Evolutionary conservation across 2,113 vertebrate genomes (phyloP).

Genomic region (Tachycineta bicolor): DNA sequence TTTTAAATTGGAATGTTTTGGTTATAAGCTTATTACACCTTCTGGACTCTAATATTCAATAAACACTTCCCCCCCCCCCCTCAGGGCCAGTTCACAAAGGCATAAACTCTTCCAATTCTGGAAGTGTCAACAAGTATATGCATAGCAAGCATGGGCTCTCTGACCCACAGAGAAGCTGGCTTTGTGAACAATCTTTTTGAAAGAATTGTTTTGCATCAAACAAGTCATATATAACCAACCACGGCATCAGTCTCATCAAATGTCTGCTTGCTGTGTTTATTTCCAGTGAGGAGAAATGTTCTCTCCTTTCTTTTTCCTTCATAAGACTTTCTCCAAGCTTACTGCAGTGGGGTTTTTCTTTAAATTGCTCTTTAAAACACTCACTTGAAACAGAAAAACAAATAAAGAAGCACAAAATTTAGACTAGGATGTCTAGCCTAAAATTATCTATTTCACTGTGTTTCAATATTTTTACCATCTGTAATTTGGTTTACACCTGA

Average conservation of each 20-base stretch:
- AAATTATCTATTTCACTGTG: neutral
- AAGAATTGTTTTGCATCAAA: neutral
- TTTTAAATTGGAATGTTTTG: neutral
- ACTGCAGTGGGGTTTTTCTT: neutral
- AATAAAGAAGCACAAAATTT: neutral
- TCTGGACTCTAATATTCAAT: neutral
- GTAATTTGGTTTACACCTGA: neutral
- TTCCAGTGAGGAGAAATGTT: neutral
- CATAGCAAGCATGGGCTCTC: neutral
- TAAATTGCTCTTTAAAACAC: neutral
- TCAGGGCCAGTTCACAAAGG: neutral
- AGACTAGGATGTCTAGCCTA: neutral
- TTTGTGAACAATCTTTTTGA: neutral
- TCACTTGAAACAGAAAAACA: neutral
- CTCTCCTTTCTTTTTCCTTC: neutral
- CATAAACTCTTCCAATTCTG: neutral
- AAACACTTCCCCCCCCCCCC: neutral
- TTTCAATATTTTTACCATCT: neutral
- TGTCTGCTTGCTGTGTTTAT: neutral
- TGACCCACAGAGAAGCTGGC: neutral
- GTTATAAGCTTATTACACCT: neutral
- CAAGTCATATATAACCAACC: neutral
- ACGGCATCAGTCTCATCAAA: neutral
- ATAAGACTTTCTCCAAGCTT: neutral
- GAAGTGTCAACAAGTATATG: neutral